Base-by-base conservation (phyloP, 2,797 vertebrate species). In the Crypturellus tataupa region DNA sequence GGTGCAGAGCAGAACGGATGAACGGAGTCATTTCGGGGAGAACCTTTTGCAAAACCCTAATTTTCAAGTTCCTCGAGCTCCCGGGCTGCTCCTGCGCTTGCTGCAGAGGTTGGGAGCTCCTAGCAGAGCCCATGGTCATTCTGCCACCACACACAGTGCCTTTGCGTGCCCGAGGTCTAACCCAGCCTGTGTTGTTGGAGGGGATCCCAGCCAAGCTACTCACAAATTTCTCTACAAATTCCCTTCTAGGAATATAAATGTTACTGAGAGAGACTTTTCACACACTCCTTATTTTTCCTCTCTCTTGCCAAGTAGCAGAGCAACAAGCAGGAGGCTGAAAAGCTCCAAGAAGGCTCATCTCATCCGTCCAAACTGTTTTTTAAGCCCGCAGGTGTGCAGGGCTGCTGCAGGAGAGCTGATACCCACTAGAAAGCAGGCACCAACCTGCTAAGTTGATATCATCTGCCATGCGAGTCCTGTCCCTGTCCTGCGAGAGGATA, bases 11-110 rank as follows among this genome's bases (percentile, higher is more conserved):
- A 60, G 70, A 83, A 88, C 85, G 81, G 73, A 87, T 58, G 58
- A 25, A n/a, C 53, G 80, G 71, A 87, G 33, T 68, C 86, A 55
- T 8, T 87, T 42, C 42, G 82, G 44, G 35, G 76, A 39, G 77
- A 53, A 77, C 4, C 9, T 49, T 86, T 80, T 47, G 62, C 77
- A 90, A 93, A 71, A 65, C 56, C 0, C 1, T 85, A 39, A 83
- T 97, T 93, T 83, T 73, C 78, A 68, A 84, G 85, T 84, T 93
- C 95, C 72, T 94, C 90, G 71, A 95, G 68, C 75, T 96, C 56
- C 92, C 91, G 40, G 85, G 69, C 63, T 11, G 24, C 51, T 92
- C 80, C 86, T 89, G 60, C 35, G 75, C 4, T 2, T 13, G 62
- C 49, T 83, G 55, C 75, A 73, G 77, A 53, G 40, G 68, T 72